phyloP scores from a whole-genome alignment of 2,797 vertebrate species.

The Lateolabrax maculatus region DNA sequence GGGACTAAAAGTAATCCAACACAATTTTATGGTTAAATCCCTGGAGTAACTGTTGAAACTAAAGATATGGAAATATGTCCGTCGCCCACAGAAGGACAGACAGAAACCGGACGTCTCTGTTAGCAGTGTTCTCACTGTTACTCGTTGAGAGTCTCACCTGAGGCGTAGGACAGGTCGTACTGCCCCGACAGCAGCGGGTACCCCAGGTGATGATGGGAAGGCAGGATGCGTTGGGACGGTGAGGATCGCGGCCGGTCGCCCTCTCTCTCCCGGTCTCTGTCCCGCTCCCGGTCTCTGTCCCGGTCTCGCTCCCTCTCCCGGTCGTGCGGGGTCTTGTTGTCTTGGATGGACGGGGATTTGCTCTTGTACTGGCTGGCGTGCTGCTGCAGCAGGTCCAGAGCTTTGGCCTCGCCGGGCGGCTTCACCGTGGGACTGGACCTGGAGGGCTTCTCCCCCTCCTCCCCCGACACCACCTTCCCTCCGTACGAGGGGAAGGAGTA shows the following conservation, averaged over 20 bases:
- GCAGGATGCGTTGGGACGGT: slow-evolving; percentile 93
- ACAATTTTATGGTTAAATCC: too few species aligned
- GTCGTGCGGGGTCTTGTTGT: slow-evolving; percentile 91
- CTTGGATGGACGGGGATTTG: slow-evolving; percentile 93
- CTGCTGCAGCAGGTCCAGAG: slow-evolving; percentile 96
- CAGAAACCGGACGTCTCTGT: neutral
- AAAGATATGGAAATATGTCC: too few species aligned
- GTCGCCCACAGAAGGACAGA: neutral
- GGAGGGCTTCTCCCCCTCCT: slow-evolving; percentile 89
- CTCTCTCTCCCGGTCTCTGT: slow-evolving; percentile 88
- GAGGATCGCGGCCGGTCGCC: slow-evolving; percentile 91
- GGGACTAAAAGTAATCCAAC: too few species aligned
- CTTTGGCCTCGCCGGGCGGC: slow-evolving; percentile 93
- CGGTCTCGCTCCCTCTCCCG: slow-evolving; percentile 65
- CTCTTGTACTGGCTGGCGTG: slow-evolving; percentile 98
- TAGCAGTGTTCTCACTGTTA: neutral
- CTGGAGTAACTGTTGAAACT: too few species aligned
- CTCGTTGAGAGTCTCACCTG: slow-evolving; percentile 86
- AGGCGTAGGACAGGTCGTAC: slow-evolving; percentile 95
- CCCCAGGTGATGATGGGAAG: slow-evolving; percentile 94
- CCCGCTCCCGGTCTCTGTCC: slow-evolving; percentile 85
- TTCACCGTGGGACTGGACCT: slow-evolving; percentile 93
- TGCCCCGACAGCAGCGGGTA: slow-evolving; percentile 94
- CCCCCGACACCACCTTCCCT: slow-evolving; percentile 88
- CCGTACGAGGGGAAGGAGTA: slow-evolving; percentile 95